These are phyloP conservation scores for Nomada hirtipes DNA, from an alignment of 2,888 invertebrate species.

Conservation along the genomic window DNA sequence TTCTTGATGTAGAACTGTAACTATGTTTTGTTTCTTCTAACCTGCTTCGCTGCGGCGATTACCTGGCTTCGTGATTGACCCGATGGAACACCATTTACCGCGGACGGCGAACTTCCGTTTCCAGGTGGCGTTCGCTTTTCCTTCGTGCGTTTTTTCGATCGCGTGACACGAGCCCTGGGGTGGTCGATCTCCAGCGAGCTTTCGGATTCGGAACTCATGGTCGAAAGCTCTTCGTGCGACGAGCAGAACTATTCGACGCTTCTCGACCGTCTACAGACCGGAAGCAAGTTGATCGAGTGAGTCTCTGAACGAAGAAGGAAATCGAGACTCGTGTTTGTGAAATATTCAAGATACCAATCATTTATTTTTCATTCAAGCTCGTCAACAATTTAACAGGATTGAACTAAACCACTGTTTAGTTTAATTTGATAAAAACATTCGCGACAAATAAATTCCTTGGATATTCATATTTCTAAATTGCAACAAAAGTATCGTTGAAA, in stretches of 20 bases:
- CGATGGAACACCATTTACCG: slow-evolving; percentile 24
- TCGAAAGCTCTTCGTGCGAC: neutral
- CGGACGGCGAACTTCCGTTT: slow-evolving; percentile 9
- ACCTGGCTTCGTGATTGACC: slow-evolving; percentile 17
- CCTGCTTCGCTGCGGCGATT: slow-evolving; percentile 54
- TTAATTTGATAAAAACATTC: too few relatives aligned
- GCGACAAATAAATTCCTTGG: too few relatives aligned
- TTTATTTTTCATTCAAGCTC: too few relatives aligned
- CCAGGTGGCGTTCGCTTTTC: slow-evolving; percentile 4
- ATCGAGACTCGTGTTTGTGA: neutral
- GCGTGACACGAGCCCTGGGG: neutral
- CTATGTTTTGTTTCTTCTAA: slow-evolving; percentile 37
- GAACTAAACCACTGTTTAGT: too few relatives aligned
- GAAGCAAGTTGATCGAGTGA: neutral
- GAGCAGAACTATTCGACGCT: neutral
- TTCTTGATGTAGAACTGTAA: neutral
- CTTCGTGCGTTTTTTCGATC: neutral
- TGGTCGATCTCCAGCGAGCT: slow-evolving; percentile 24
- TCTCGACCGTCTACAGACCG: neutral
- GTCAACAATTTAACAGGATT: too few relatives aligned
- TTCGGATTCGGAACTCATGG: slow-evolving; percentile 24
- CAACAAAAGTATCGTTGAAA: too few relatives aligned
- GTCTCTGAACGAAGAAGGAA: neutral
- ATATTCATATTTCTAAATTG: too few relatives aligned
- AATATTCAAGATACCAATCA: neutral